Conservation (phyloP, 1,140 invertebrate species). For the Schlechtendalia chinensis region DNA sequence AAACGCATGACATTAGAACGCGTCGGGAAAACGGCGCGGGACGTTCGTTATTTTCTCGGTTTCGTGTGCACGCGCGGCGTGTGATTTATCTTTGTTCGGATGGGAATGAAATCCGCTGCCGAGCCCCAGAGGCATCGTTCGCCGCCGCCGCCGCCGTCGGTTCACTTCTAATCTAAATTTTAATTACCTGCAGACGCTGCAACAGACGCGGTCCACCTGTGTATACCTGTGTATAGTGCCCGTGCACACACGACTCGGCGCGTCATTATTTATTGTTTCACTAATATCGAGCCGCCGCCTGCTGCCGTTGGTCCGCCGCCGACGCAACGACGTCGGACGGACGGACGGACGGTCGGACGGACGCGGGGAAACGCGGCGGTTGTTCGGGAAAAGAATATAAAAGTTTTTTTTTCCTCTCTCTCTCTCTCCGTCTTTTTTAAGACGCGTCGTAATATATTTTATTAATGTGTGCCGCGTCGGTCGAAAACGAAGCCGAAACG, state of each 20-base stretch:
- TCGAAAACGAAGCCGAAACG: conserved; percentile 17
- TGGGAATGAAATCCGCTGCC: conserved; percentile 36
- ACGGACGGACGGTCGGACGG: not conserved
- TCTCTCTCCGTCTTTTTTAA: too few species aligned
- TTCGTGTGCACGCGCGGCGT: not conserved
- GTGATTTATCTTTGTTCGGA: conserved; percentile 49
- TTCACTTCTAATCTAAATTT: conserved; percentile 48
- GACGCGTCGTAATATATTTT: conserved; percentile 30
- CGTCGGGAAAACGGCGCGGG: conserved; percentile 15
- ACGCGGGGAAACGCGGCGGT: too few species aligned
- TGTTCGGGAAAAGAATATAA: not conserved
- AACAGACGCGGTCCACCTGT: conserved; percentile 18
- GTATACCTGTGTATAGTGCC: not conserved
- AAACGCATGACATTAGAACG: too few species aligned
- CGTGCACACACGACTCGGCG: not conserved
- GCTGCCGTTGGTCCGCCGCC: conserved; percentile 33
- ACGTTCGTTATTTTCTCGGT: conserved; percentile 31
- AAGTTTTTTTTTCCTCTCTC: conserved; percentile 34
- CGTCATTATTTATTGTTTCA: conserved; percentile 48
- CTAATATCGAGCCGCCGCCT: conserved; percentile 47
- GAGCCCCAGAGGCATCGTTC: conserved; percentile 39
- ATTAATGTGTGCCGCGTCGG: conserved; percentile 36
- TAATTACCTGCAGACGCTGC: conserved; percentile 42
- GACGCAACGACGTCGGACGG: not conserved
- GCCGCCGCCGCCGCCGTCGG: not conserved